Conservation (phyloP, 2,888 invertebrate species). For the Dendrolimus pini region DNA sequence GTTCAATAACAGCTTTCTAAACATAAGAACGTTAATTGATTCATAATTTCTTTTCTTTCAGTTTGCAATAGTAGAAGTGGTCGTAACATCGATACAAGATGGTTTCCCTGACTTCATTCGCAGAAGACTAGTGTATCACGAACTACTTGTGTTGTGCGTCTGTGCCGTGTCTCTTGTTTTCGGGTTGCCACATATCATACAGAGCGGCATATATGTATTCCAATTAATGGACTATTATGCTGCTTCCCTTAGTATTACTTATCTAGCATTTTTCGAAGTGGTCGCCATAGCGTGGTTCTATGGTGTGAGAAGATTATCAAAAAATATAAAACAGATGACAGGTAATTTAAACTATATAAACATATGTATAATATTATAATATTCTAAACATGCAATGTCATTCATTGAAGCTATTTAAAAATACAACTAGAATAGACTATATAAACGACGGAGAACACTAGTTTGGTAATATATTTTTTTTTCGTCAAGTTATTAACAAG, state of each 20-base stretch:
- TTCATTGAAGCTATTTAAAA: too few relatives aligned
- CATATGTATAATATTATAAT: too few relatives aligned
- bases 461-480: too few relatives aligned
- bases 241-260: conserved; percentile 94
- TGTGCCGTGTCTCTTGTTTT: conserved; percentile 89
- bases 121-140: conserved; percentile 88
- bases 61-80: conserved; percentile 97
- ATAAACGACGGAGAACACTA: too few relatives aligned
- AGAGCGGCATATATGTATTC: conserved; percentile 94
- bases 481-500: too few relatives aligned
- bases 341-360: conserved; percentile 62
- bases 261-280: conserved; percentile 95
- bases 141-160: conserved; percentile 88
- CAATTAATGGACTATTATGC: conserved; percentile 96
- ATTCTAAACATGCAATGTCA: too few relatives aligned
- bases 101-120: conserved; percentile 93
- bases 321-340: conserved; percentile 93
- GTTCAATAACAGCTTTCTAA: too few relatives aligned
- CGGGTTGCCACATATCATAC: conserved; percentile 91
- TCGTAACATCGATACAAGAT: conserved; percentile 95
- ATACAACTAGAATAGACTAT: too few relatives aligned
- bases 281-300: conserved; percentile 95
- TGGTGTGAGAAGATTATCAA: conserved; percentile 86
- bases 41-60: conserved; percentile 53
- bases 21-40: too few relatives aligned